Evolutionary conservation across 1,140 invertebrate species (phyloP).

Genomic region (Physella acuta): DNA sequence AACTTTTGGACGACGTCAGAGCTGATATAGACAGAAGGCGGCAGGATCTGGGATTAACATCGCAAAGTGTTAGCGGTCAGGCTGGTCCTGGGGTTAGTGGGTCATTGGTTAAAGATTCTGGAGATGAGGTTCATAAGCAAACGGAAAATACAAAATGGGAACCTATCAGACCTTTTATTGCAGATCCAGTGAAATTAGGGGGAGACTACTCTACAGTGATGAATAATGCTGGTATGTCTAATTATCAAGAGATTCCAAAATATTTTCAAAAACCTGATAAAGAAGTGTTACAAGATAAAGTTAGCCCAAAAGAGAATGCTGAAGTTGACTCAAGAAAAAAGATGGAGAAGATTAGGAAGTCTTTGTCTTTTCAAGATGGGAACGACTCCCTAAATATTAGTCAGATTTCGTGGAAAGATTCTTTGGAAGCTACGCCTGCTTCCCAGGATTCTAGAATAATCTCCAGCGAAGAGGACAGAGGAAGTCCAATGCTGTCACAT

Average conservation of each 20-base stretch:
- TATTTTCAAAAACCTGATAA: background rate
- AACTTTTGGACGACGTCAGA: constrained; percentile 40
- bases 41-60: constrained; percentile 25
- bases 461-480: constrained; percentile 42
- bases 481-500: constrained; percentile 38
- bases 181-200: constrained; percentile 1
- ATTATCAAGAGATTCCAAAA: background rate
- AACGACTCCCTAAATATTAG: constrained; percentile 24
- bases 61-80: background rate
- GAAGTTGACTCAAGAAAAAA: background rate
- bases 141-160: constrained; percentile 29
- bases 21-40: constrained; percentile 41
- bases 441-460: constrained; percentile 20
- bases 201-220: background rate
- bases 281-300: background rate
- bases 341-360: constrained; percentile 18
- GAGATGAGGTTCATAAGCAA: background rate
- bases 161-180: constrained; percentile 18
- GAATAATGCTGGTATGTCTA: background rate
- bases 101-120: background rate
- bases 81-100: background rate
- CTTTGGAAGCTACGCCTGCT: background rate
- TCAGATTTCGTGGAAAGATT: constrained; percentile 16
- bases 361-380: constrained; percentile 25
- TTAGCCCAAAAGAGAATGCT: background rate